Evolutionary conservation across 2,113 vertebrate species (phyloP), one percentile per base, ranked within the genome.

Genomic region (Egretta garzetta): DNA sequence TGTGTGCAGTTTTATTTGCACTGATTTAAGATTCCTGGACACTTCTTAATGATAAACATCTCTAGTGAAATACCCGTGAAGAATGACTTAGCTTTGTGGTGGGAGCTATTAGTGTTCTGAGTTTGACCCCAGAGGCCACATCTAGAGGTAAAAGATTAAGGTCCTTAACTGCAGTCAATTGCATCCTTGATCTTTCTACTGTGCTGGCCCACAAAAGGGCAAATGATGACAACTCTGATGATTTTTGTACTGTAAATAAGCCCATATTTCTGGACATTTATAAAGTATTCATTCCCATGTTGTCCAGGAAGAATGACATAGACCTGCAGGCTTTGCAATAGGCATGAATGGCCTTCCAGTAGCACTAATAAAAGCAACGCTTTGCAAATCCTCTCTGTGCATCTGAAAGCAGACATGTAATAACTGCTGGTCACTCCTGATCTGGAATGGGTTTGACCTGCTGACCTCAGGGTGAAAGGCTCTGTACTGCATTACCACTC

Each of bases 401-500:
- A 75, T 91, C 87, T 4, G 4, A 94, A 93, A 73, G 62, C 70
- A 93, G 95, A 73, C 41, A 13, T 14, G 10, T 73, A 93, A 55
- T 93, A 88, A 86, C 58, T 76, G 63, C 87, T 95, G 95, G 93
- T 96, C 93, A 96, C 37, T 95, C 20, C 49, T 9, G 63, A 68
- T 41, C 74, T 91, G 94, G 47, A 96, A 97, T 94, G 93, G 87
- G 39, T 94, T 95, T 97, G 94, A 97, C 96, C 96, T 93, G 58
- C 47, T 95, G 96, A 95, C 97, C 95, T 76, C 26, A 15, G 91
- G 89, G 95, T 96, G 96, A 97, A 97, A 96, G 97, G 96, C 81
- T 96, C 81, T 96, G 89, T 76, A 66, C 89, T 80, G 62, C 91
- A 90, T 97, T 96, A 97, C 87, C 71, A 86, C 66, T 96, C 91